Base-by-base conservation (phyloP, 2,888 invertebrate genomes). In the Drosophila paramelanica region DNA sequence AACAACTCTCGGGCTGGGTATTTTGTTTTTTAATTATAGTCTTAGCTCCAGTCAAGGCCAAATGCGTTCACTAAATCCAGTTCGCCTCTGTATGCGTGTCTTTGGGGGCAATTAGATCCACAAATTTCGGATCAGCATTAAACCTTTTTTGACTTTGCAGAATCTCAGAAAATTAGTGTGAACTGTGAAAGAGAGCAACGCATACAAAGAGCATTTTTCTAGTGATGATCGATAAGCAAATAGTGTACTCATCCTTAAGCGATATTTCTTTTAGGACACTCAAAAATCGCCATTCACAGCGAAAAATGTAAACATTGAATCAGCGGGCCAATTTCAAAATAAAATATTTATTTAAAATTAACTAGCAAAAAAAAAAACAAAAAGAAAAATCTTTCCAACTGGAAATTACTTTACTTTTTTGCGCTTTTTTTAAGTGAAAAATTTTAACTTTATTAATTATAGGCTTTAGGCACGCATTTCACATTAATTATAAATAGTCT, bases 261-360 rank as follows among this genome's bases (percentile, higher is more conserved):
- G 61, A 72, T 74, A 42, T 67, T 70, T 65, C 39, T 23, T 17
- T 8, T 41, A 33, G 50, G 55, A 53, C 52, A 52, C 45, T 36
- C 13, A 10, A 2, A 2, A 60, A 36, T 11, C 64, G 73, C 7
- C 64, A 73, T 59, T 75, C 75, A 58, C 78, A n/a, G 31, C 41
- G 62, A 73, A 64, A 45, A 67, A 25, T 55, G 56, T 65, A 70
- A 70, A 59, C 65, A 76, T 43, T 70, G 53, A 43, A 65, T 55
- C 7, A 39, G 49, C 56, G 45, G 20, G n/a, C 7, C 8, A 25
- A 47, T 36, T 75, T 61, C 5, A 14, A 67, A 74, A 41, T 11
- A 0, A 49, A 7, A 20, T 49, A 36, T 27, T n/a, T 61, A 36
- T 27, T 36, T 14, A 2, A 5, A 17, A 2, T 25, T 7, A 33